Evolutionary conservation across 37 sponge, comb jelly and placozoan species (phyloP).

Genomic region (Mnemiopsis leidyi): DNA sequence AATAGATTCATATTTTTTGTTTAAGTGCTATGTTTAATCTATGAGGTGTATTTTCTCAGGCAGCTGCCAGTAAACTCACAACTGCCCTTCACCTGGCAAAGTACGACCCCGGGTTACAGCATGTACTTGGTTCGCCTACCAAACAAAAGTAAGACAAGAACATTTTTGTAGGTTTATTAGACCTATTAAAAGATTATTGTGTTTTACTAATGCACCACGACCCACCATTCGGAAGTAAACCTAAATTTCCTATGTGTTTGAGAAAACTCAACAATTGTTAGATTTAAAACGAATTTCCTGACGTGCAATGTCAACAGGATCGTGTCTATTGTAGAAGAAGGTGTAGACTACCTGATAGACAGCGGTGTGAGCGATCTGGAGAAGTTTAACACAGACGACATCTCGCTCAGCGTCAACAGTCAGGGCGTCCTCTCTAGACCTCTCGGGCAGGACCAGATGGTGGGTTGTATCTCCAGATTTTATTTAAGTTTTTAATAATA

Average conservation of each 20-base stretch:
- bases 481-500: no score
- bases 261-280: no score
- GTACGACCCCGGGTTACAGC: background rate
- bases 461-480: background rate
- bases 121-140: background rate
- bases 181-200: no score
- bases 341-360: background rate
- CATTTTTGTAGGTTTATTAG: no score
- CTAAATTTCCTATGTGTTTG: no score
- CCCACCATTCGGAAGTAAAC: no score
- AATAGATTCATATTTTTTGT: no score
- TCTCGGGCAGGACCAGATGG: background rate
- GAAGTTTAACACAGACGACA: background rate
- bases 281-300: no score
- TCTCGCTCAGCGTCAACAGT: background rate
- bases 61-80: background rate
- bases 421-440: background rate
- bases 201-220: no score
- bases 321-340: background rate
- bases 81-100: background rate
- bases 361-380: background rate
- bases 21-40: no score
- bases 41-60: no score
- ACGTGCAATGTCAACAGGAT: background rate
- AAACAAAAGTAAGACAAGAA: no score